Percentiles rank a stretch among this genome's conserved stretches.
phyloP scores from a whole-genome alignment of 2,797 vertebrate genomes.

The Triplophysa yarkandensis region DNA sequence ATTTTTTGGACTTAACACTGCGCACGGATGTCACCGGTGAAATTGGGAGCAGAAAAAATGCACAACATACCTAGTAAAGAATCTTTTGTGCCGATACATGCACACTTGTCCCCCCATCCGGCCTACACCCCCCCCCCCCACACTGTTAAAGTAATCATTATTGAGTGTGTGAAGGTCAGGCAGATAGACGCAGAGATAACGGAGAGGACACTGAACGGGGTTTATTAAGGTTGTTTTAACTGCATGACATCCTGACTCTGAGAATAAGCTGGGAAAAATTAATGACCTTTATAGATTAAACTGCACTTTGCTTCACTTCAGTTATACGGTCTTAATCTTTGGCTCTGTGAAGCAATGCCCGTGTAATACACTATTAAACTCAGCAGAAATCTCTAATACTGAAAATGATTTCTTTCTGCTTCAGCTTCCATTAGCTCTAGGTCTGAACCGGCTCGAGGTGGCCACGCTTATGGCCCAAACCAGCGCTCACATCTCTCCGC shows the following conservation, averaged over 20 bases:
- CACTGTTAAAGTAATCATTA: slow-evolving; percentile 3
- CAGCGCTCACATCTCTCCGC: slow-evolving; percentile 53
- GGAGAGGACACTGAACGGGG: slow-evolving; percentile 16
- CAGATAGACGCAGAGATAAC: slow-evolving; percentile 19
- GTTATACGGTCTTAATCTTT: slow-evolving; percentile 27
- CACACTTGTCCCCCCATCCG: neutral
- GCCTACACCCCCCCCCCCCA: neutral
- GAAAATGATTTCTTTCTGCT: slow-evolving; percentile 19
- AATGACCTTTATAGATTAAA: slow-evolving; percentile 47
- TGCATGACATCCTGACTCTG: slow-evolving; percentile 25
- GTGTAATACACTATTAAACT: slow-evolving; percentile 37
- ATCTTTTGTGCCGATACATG: slow-evolving; percentile 22
- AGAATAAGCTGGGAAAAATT: slow-evolving; percentile 33
- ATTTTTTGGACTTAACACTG: neutral
- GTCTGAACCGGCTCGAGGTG: slow-evolving; percentile 40
- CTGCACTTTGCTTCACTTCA: slow-evolving; percentile 21
- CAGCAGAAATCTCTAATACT: slow-evolving; percentile 13
- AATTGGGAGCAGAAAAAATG: slow-evolving; percentile 17
- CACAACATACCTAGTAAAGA: slow-evolving; percentile 26
- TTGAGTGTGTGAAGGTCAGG: slow-evolving; percentile 37
- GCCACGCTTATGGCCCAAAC: slow-evolving; percentile 56
- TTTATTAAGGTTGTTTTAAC: slow-evolving; percentile 42
- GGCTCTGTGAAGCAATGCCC: slow-evolving; percentile 6
- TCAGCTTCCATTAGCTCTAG: slow-evolving; percentile 60
- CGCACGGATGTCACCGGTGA: slow-evolving; percentile 3